phyloP scores from a whole-genome alignment of 2,888 invertebrate genomes.

The Polyploca ridens region DNA sequence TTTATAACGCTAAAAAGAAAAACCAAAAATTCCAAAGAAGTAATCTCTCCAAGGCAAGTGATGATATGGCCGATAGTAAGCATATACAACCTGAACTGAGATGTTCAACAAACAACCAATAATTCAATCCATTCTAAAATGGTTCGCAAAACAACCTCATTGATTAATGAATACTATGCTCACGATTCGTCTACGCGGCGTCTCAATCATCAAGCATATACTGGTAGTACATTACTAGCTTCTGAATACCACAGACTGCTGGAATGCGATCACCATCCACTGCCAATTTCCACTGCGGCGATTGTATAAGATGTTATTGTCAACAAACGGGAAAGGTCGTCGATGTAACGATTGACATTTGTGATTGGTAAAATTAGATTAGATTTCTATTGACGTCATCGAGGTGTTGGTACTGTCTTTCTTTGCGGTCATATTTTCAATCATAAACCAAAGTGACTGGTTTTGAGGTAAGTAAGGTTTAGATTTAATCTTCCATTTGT shows the following conservation, averaged over 20 bases:
- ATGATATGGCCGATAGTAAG: not conserved
- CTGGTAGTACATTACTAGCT: not conserved
- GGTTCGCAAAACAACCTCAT: no score
- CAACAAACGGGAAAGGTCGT: constrained; percentile 3
- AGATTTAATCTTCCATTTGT: no score
- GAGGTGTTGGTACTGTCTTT: not conserved
- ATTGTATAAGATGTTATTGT: constrained; percentile 6
- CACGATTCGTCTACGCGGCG: not conserved
- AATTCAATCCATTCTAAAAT: no score
- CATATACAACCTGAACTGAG: no score
- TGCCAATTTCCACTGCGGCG: constrained; percentile 6
- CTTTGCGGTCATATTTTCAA: no score
- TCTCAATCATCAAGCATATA: not conserved
- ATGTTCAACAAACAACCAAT: no score
- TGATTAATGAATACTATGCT: not conserved
- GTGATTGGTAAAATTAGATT: constrained; percentile 1
- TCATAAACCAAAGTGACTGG: no score
- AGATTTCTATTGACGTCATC: not conserved
- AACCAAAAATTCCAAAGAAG: no score
- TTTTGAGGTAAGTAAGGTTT: no score
- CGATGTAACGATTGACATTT: constrained; percentile 2
- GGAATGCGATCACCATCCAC: constrained; percentile 7
- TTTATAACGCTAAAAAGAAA: no score
- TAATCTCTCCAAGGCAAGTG: not conserved
- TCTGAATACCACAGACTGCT: not conserved